Evolutionary conservation across 2,113 vertebrate species (phyloP).

Genomic region (Mobula hypostoma): DNA sequence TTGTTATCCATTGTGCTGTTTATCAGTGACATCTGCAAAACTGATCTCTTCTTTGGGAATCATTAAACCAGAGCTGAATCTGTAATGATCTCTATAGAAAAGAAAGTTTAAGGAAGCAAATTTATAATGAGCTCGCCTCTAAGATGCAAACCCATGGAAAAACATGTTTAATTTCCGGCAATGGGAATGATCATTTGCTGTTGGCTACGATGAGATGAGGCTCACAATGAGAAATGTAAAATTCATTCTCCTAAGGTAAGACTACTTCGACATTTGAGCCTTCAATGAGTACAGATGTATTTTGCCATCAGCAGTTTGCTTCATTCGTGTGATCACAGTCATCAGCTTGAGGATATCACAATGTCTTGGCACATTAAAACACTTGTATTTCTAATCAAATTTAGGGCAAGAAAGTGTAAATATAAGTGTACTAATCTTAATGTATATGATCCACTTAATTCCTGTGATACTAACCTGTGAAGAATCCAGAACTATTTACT

Average conservation of each 20-base stretch:
- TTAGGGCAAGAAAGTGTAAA: background rate
- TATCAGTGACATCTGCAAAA: slow-evolving; percentile 12
- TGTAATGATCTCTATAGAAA: background rate
- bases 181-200: slow-evolving; percentile 2
- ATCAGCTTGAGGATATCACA: background rate
- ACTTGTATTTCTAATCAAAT: background rate
- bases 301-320: slow-evolving; percentile 2
- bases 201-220: background rate
- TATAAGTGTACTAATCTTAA: too few species aligned
- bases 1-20: background rate
- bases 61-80: background rate
- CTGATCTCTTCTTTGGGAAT: background rate
- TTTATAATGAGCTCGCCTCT: background rate
- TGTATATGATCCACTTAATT: background rate
- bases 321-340: background rate
- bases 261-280: background rate
- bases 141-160: background rate
- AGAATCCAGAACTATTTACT: background rate
- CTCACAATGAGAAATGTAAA: background rate
- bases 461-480: background rate
- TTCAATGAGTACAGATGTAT: background rate
- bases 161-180: background rate
- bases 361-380: background rate
- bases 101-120: slow-evolving; percentile 12
- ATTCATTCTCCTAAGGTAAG: slow-evolving; percentile 1